Evolutionary conservation across 64 coral and sea anemone species (phyloP), one percentile per base, ranked within the genome.

Genomic region (Dendrophyllia cribrosa): DNA sequence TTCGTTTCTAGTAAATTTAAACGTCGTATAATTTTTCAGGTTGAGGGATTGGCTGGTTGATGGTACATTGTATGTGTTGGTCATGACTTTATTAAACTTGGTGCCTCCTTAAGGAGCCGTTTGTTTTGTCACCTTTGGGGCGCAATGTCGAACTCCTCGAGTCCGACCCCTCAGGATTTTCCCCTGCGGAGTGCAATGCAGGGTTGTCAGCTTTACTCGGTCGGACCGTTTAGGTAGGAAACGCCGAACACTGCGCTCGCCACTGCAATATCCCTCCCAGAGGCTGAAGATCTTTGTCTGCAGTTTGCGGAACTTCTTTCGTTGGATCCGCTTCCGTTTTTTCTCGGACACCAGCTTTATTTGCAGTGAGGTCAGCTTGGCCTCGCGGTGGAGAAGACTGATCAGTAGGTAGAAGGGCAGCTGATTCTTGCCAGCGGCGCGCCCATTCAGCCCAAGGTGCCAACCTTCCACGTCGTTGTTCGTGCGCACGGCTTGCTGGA

Each of bases 291-390:
- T 78, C 48, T 49, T 78, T 49, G 7, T 52, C n/a, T 78, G 75
- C 20, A 78, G 46, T 26, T 43, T 16, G 20, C 22, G 22, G 70
- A 62, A 88, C 43, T 23, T 59, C 45, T 4, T 48, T 46, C 72
- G 51, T 22, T 91, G 64, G 55, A 80, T n/a, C 66, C 77, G 45
- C 25, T 65, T 15, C 20, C 70, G 61, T 46, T 79, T 80, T 43
- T 78, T 90, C 66, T 90, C 74, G 16, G 88, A 80, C n/a, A 82
- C 77, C n/a, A 91, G 69, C 55, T 80, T 85, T 17, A 86, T 92
- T 25, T 92, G 81, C 19, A 86, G 25, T 16, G 90, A 59, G 50
- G 59, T 72, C 5, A 86, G 62, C 24, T 6, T 25, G 26, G 90
- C 81, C 60, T 86, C 71, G 3, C 61, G 50, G 80, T 77, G 59